Base-by-base conservation (phyloP, 2,888 invertebrate genomes). In the Pantelozetes paolii region DNA sequence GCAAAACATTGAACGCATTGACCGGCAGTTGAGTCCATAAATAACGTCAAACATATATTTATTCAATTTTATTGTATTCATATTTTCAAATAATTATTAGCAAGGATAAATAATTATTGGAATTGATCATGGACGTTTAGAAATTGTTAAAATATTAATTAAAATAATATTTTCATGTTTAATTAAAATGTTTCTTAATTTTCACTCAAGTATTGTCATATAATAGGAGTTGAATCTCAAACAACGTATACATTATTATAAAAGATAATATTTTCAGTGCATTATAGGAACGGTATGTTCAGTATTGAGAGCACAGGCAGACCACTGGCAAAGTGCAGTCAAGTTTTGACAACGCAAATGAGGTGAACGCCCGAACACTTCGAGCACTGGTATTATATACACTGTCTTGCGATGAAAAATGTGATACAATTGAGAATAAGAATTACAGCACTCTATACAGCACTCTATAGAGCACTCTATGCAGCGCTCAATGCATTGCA, bases 331-430 rank as follows among this genome's bases (percentile, higher is more conserved):
- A 28, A 62, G 42, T 42, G 42, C 20, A 42, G 42, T 69, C 40
- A 40, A 45, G n/a, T 64, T 32, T 64, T 20, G 62, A 69, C 11
- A 64, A 64, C 69, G 40, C 45, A 40, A 45, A 69, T 69, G 69
- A 42, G 69, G 69, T 69, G 42, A 69, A 69, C 69, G 69, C 23
- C 40, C 69, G 42, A 42, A 42, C 23, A 69, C 69, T 69, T 23
- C 15, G 28, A 30, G 28, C 26, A 62, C 20, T 30, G 6, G 18
- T 36, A 32, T 30, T 15, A 18, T 28, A 36, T 64, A 36, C 23
- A 64, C 62, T 11, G 36, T 20, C 62, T 64, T 36, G 36, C 18
- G 36, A 64, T 64, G 62, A 64, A 64, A 64, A 64, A 64, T 64
- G 62, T 36, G 62, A 32, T 32, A 32, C 62, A 64, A 64, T 64